Conservation (phyloP, 2,888 invertebrate species). For the Nycteola revayana region DNA sequence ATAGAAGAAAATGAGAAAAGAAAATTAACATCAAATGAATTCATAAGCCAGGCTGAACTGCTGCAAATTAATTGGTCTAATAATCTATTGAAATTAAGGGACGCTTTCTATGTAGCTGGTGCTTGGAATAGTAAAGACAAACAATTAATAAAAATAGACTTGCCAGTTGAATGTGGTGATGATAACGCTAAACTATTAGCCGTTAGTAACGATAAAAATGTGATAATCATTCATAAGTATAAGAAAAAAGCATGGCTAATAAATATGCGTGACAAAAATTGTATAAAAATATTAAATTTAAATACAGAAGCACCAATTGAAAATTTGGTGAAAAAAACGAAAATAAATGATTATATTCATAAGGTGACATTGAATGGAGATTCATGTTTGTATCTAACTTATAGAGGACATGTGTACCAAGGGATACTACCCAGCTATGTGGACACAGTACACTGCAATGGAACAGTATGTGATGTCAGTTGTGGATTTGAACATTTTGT, state of each 20-base stretch:
- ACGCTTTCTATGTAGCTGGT: slow-evolving; percentile 54
- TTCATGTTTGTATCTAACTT: slow-evolving; percentile 51
- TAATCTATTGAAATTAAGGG: slow-evolving; percentile 51
- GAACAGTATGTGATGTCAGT: slow-evolving; percentile 83
- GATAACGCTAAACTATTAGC: slow-evolving; percentile 34
- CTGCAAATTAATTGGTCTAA: slow-evolving; percentile 63
- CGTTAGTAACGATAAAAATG: slow-evolving; percentile 58
- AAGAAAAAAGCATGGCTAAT: slow-evolving; percentile 45
- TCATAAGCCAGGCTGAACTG: slow-evolving; percentile 31
- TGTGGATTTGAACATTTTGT: slow-evolving; percentile 93
- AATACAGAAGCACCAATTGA: slow-evolving; percentile 41
- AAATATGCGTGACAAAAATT: slow-evolving; percentile 40
- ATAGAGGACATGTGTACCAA: slow-evolving; percentile 69
- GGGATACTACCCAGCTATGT: slow-evolving; percentile 83
- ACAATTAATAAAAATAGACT: slow-evolving; percentile 38
- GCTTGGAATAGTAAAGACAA: slow-evolving; percentile 48
- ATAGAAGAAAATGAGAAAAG: slow-evolving; percentile 11
- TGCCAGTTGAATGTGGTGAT: slow-evolving; percentile 42
- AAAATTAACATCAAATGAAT: slow-evolving; percentile 20
- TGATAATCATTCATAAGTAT: slow-evolving; percentile 44
- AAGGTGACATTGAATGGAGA: slow-evolving; percentile 49
- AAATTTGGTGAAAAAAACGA: slow-evolving; percentile 35
- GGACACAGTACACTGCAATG: slow-evolving; percentile 72
- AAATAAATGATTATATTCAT: slow-evolving; percentile 35
- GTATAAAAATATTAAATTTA: slow-evolving; percentile 42